Base-by-base conservation (phyloP, 2,113 vertebrate genomes). In the Bettongia penicillata region DNA sequence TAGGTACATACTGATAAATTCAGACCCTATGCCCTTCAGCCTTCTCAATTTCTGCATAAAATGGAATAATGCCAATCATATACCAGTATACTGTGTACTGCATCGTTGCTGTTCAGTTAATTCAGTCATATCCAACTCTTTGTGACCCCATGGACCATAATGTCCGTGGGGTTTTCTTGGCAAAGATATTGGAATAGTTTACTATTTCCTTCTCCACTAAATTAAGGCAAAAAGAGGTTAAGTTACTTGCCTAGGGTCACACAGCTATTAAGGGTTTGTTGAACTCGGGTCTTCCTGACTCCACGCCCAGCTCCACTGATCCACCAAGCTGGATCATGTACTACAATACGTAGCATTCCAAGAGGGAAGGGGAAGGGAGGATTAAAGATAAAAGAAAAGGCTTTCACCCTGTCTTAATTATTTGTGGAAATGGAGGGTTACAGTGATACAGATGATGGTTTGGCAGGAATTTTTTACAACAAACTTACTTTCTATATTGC, bases 401-500 rank as follows among this genome's bases (percentile, higher is more conserved):
- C n/a, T 84, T 84, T 84, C n/a, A 8, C 23, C n/a, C 19, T 43
- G 16, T 8, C 68, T 43, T 84, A 84, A 84, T 84, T 84, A 84
- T 84, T n/a, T 23, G 37, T 84, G 68, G 19, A 84, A 84, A 84
- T 84, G 68, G 68, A 84, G 19, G 16, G 68, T 43, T 84, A 84
- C 68, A 84, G 19, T 84, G 37, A 84, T 19, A 84, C 68, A 84
- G 68, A 84, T 84, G 68, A 43, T 43, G 68, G n/a, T 43, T 84
- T 43, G 43, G 68, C 19, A 43, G 94, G 51, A 92, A 90, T 84
- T 92, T 93, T 96, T 90, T 91, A 90, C 90, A 95, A 77, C 93
- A 57, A 43, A 91, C 92, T 94, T 91, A 96, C 93, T 95, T 94
- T 94, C 93, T 95, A 92, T 51, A 91, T 95, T 95, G 93, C 84